phyloP scores from a whole-genome alignment of 2,888 invertebrate species.

The Tridacna gigas region DNA sequence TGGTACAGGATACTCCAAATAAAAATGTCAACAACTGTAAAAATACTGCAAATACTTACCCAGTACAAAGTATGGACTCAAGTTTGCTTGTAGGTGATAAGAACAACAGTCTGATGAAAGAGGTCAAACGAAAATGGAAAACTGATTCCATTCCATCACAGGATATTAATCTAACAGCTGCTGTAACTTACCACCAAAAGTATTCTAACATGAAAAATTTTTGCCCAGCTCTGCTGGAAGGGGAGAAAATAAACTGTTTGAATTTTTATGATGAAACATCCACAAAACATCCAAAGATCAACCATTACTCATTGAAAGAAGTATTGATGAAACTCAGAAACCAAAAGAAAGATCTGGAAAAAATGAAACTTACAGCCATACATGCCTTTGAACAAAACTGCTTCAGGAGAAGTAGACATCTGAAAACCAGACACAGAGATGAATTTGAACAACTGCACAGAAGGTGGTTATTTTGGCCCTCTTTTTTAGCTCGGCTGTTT shows the following conservation, averaged over 20 bases:
- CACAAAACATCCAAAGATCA: constrained; percentile 11
- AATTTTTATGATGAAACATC: constrained; percentile 33
- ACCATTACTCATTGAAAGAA: constrained; percentile 2
- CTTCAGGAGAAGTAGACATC: constrained; percentile 2
- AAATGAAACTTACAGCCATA: constrained; percentile 10
- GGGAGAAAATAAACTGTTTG: constrained; percentile 30
- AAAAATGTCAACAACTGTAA: no score
- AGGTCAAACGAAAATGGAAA: constrained; percentile 33
- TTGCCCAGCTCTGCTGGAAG: constrained; percentile 27
- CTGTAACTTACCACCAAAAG: constrained; percentile 25
- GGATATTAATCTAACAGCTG: constrained; percentile 43
- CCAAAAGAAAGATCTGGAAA: constrained; percentile 22
- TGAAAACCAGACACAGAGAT: neutral
- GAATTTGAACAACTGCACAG: neutral
- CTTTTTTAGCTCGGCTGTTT: no score
- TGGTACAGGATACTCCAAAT: no score
- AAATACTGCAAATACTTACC: no score
- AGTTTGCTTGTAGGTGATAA: neutral
- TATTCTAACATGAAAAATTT: neutral
- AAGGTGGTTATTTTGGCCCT: neutral
- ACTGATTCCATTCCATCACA: constrained; percentile 24
- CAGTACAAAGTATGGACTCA: no score
- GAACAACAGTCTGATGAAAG: constrained; percentile 23
- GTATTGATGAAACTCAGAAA: neutral
- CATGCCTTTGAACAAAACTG: constrained; percentile 12